phyloP scores from a whole-genome alignment of 2,113 vertebrate genomes.

The Serinus canaria region DNA sequence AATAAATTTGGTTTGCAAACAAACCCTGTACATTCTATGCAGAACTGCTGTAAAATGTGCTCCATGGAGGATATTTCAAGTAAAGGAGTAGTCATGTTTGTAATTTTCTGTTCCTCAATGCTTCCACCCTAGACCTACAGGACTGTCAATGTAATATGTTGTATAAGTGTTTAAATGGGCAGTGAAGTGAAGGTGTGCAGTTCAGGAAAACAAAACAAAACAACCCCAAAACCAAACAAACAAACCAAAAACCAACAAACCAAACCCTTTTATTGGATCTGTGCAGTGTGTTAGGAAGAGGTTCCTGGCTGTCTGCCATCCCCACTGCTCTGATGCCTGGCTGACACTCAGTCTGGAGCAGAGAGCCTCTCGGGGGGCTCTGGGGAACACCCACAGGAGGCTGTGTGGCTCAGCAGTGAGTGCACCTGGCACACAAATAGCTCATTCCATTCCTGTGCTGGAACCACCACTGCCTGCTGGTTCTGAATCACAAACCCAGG shows the following conservation, averaged over 20 bases:
- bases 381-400: neutral
- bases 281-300: neutral
- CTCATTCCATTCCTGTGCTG: neutral
- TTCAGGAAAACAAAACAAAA: neutral
- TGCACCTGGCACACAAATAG: neutral
- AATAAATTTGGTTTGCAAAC: neutral
- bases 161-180: neutral
- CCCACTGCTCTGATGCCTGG: neutral
- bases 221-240: neutral
- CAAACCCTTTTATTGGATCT: neutral
- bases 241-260: too few species aligned
- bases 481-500: neutral
- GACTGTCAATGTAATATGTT: neutral
- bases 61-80: rapidly evolving
- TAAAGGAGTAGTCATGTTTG: neutral
- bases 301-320: neutral
- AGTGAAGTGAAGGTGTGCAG: neutral
- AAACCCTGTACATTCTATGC: neutral
- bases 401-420: neutral
- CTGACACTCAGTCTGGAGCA: neutral
- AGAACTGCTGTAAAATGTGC: neutral
- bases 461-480: neutral
- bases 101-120: neutral
- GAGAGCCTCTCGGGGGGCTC: neutral
- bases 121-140: neutral